Percentiles rank a stretch among this genome's conserved stretches.
Conservation (phyloP, 64 coral and sea anemone species). For the Catalaphyllia jardinei region DNA sequence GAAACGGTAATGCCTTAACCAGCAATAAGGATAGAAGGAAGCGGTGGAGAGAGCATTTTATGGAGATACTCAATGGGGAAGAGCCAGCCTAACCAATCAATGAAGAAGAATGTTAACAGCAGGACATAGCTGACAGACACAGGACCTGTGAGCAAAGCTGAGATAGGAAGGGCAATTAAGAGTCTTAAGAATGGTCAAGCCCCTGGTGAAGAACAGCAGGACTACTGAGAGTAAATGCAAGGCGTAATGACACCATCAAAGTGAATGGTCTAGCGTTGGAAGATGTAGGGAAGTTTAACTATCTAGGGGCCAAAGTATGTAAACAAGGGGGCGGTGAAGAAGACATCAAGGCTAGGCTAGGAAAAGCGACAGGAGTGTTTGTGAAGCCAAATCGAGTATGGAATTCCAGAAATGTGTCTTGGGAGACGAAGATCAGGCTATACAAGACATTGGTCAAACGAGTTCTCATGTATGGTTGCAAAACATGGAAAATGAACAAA, state of each 20-base stretch:
- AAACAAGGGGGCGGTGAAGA: slow-evolving; percentile 15
- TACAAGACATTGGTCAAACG: slow-evolving; percentile 25
- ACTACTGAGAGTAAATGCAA: not conserved
- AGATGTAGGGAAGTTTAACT: slow-evolving; percentile 17
- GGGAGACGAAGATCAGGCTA: slow-evolving; percentile 32
- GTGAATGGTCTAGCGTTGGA: slow-evolving; percentile 2
- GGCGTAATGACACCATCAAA: slow-evolving; percentile 9
- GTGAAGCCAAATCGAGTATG: not conserved
- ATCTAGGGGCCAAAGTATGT: slow-evolving; percentile 21
- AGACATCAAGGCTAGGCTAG: slow-evolving; percentile 24
- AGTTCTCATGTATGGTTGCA: slow-evolving; percentile 10
- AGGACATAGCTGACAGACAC: too few relatives aligned
- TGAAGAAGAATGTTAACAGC: too few relatives aligned
- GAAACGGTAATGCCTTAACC: too few relatives aligned
- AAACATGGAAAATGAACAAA: slow-evolving; percentile 18
- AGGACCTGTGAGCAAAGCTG: too few relatives aligned
- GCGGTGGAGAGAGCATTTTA: too few relatives aligned
- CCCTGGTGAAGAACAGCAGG: too few relatives aligned
- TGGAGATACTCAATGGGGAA: too few relatives aligned
- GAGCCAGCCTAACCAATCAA: too few relatives aligned
- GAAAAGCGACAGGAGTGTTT: slow-evolving; percentile 30
- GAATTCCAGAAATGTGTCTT: slow-evolving; percentile 8
- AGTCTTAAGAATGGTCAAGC: too few relatives aligned
- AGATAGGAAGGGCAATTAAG: too few relatives aligned
- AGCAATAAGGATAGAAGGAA: too few relatives aligned